Evolutionary conservation across 1,140 invertebrate genomes (phyloP).

Genomic region (Diachasma alloeum): DNA sequence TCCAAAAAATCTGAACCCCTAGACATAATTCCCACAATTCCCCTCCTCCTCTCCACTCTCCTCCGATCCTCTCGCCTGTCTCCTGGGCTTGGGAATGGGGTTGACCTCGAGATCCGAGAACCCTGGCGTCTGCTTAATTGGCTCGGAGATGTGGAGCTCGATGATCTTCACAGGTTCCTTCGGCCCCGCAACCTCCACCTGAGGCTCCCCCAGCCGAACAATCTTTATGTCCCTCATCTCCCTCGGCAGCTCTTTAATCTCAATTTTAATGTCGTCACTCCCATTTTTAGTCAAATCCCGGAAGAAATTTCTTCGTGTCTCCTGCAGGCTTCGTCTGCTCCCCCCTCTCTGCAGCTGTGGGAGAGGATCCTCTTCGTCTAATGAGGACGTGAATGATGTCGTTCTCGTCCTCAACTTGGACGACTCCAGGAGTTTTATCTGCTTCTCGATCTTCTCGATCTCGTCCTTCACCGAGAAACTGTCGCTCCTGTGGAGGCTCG

Average conservation of each 20-base stretch:
- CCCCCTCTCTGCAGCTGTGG: not conserved
- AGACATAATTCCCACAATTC: not conserved
- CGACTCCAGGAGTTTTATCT: constrained; percentile 51
- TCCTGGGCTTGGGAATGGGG: constrained; percentile 48
- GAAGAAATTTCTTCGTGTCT: constrained; percentile 52
- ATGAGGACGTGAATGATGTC: constrained; percentile 9
- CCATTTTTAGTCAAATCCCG: constrained; percentile 43
- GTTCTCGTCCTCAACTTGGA: constrained; percentile 30
- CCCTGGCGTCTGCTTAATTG: constrained; percentile 48
- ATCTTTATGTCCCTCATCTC: constrained; percentile 53
- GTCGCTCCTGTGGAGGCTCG: constrained; percentile 38
- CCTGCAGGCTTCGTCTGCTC: constrained; percentile 43
- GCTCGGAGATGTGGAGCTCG: constrained; percentile 58
- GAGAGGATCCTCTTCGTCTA: not conserved
- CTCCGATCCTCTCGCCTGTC: constrained; percentile 29
- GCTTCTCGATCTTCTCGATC: constrained; percentile 59
- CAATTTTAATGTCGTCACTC: constrained; percentile 46
- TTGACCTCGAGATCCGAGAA: constrained; percentile 41
- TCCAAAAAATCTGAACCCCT: too few relatives aligned
- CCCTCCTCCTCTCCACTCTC: not conserved
- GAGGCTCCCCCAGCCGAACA: constrained; percentile 46
- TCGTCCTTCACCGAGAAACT: constrained; percentile 58
- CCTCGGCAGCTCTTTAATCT: constrained; percentile 52
- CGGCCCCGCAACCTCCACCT: constrained; percentile 28
- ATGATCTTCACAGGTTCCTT: constrained; percentile 53